Evolutionary conservation across 2,888 invertebrate species (phyloP).

Genomic region (Trissoscelio sp.): DNA sequence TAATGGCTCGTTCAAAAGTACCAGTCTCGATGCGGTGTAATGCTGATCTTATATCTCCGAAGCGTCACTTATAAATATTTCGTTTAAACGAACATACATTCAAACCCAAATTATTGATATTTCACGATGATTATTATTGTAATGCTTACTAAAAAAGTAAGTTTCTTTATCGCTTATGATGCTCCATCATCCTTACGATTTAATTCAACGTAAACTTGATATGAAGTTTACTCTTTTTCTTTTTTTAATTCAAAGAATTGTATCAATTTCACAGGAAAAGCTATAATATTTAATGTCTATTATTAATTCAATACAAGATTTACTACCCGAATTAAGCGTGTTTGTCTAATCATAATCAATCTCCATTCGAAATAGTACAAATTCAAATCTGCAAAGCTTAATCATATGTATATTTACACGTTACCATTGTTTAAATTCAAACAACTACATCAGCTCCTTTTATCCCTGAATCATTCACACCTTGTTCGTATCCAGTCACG

Average conservation of each 20-base stretch:
- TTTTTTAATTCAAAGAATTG: neutral
- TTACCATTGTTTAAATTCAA: conserved; percentile 33
- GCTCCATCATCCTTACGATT: conserved; percentile 10
- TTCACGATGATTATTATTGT: conserved; percentile 35
- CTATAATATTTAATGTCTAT: neutral
- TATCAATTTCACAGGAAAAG: conserved; percentile 10
- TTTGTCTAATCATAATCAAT: conserved; percentile 21
- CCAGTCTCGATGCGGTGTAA: conserved; percentile 47
- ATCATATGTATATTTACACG: conserved; percentile 4
- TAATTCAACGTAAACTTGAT: neutral
- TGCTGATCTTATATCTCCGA: conserved; percentile 40
- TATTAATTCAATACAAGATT: conserved; percentile 28
- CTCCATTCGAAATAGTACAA: conserved; percentile 5
- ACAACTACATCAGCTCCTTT: conserved; percentile 24
- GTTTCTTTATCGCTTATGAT: conserved; percentile 9
- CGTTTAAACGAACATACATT: conserved; percentile 25
- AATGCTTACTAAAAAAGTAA: no score
- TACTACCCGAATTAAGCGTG: conserved; percentile 14
- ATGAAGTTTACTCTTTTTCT: no score
- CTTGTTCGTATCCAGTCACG: conserved; percentile 17
- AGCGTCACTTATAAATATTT: conserved; percentile 58
- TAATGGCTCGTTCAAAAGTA: conserved; percentile 54
- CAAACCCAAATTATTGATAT: conserved; percentile 14
- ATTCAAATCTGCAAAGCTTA: conserved; percentile 48
- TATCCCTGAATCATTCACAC: conserved; percentile 21